Evolutionary conservation across 2,888 invertebrate species (phyloP).

Genomic region (Eilema griseolum): DNA sequence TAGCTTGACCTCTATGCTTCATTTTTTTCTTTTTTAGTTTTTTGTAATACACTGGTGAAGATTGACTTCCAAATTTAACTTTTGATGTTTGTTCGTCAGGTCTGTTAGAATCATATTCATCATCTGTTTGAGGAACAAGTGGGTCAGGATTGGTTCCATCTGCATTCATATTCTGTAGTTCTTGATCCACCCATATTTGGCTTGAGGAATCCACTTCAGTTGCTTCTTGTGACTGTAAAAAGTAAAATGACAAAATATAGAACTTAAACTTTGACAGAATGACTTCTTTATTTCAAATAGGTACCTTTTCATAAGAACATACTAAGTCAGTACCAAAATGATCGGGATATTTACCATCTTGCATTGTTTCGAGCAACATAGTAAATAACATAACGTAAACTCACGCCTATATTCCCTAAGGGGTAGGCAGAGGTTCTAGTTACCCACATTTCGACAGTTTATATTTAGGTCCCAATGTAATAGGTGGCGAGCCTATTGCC

Average conservation of each 20-base stretch:
- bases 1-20: conserved; percentile 54
- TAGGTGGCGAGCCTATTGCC: too few relatives aligned
- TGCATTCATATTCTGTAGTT: conserved; percentile 54
- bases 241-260: conserved; percentile 11
- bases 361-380: too few relatives aligned
- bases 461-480: too few relatives aligned
- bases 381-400: too few relatives aligned
- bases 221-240: conserved; percentile 62
- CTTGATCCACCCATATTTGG: conserved; percentile 70
- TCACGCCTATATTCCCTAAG: too few relatives aligned
- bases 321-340: too few relatives aligned
- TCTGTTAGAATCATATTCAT: conserved; percentile 62
- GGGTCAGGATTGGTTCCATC: conserved; percentile 68
- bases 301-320: too few relatives aligned
- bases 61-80: conserved; percentile 53
- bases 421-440: too few relatives aligned
- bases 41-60: conserved; percentile 50
- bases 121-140: conserved; percentile 64
- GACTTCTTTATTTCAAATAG: not conserved
- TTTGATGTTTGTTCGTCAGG: conserved; percentile 48
- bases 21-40: conserved; percentile 69
- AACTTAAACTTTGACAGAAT: not conserved
- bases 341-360: too few relatives aligned
- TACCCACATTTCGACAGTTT: too few relatives aligned
- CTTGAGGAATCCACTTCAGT: conserved; percentile 69